Conservation (phyloP, 2,113 vertebrate genomes). For the Orientallactaga bullata region DNA sequence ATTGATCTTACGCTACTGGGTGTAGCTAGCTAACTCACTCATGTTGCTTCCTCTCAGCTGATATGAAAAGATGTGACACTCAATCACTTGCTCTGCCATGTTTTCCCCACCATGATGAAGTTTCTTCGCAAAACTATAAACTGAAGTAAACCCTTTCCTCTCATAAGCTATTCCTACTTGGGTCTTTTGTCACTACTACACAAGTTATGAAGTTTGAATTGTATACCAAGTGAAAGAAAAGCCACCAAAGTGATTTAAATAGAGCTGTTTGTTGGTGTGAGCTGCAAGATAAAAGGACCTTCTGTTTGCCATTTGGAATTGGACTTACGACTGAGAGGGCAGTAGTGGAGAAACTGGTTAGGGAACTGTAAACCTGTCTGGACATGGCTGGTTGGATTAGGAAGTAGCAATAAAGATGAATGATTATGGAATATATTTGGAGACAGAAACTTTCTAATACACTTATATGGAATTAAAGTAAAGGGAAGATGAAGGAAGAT, state of each 20-base stretch:
- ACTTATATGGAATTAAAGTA: not conserved
- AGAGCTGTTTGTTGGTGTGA: not conserved
- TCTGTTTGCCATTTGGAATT: constrained; percentile 9
- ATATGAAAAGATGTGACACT: too few relatives aligned
- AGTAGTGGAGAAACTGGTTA: not conserved
- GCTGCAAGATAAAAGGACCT: not conserved
- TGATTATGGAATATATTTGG: not conserved
- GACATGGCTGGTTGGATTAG: not conserved
- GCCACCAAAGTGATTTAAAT: not conserved
- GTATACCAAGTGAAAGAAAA: not conserved
- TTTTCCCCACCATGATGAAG: too few relatives aligned
- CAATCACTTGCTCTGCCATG: too few relatives aligned
- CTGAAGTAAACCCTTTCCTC: too few relatives aligned
- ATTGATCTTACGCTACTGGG: too few relatives aligned
- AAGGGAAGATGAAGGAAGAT: not conserved
- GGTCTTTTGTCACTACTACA: too few relatives aligned
- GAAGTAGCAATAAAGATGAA: not conserved
- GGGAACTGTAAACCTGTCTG: not conserved
- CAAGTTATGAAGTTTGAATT: too few relatives aligned
- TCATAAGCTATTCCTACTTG: too few relatives aligned
- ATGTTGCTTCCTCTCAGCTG: too few relatives aligned
- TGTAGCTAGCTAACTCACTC: too few relatives aligned
- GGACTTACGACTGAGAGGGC: not conserved
- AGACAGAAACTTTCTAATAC: not conserved
- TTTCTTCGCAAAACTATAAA: too few relatives aligned